Evolutionary conservation across 1,140 invertebrate species (phyloP), one percentile per base, ranked within the genome.

Genomic region (Archegozetes longisetosus): DNA sequence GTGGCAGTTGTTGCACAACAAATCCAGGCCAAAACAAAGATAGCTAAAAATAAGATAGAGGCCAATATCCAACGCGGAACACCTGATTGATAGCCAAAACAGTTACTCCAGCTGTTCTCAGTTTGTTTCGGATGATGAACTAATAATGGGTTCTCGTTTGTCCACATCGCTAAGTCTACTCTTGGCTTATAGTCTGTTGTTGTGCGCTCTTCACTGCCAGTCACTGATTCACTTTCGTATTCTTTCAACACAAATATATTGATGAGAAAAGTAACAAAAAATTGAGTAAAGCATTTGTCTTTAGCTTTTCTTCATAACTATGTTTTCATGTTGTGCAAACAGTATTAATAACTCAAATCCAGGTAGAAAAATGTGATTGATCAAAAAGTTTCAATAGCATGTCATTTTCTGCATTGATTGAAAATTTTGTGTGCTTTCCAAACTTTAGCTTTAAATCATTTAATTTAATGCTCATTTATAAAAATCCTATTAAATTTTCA

Each of bases 41-140:
- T 72, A 52, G 73, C 72, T 29, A 71, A 65, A 58, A 73, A 69
- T 29, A 77, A 71, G 24, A 71, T 66, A 28, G 72, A 62, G 20
- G 70, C 74, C 25, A 79, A 64, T 47, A 78, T 59, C 68, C 77
- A 74, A 17, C 73, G 70, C 2, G 77, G 76, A 32, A 79, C 67
- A 26, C 76, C 77, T 22, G 75, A 76, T 62, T 78, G 75, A 28
- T 70, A 70, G 2, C 76, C 76, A 32, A 77, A 72, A 64, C 77
- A 79, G 4, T 40, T 40, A 17, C 6, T 73, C 72, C 63, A 79
- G 65, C 75, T 75, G 77, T 66, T 77, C 73, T 4, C 50, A 17
- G 9, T 13, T 20, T 55, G 24, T 55, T 32, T 55, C 25, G 0
- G 25, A 17, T 40, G 32, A 9, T 9, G 6, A 6, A 40, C 32